A percentile compares a stretch with the other conserved stretches of the same genome.
Evolutionary conservation across 2,888 invertebrate genomes (phyloP).

Genomic region (Dicranocentrus wangi): DNA sequence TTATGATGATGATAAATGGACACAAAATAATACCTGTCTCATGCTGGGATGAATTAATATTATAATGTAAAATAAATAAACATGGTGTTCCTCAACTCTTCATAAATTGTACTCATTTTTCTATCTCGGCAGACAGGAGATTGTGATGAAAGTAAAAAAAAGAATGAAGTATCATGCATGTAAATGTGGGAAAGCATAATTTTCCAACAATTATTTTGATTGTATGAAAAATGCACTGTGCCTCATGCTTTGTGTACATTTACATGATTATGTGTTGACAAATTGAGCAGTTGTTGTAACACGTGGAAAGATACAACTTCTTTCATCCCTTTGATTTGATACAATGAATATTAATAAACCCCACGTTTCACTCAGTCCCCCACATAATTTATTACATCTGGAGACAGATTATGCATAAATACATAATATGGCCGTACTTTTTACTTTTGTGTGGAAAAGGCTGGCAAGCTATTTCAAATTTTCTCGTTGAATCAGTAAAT

Average conservation of each 20-base stretch:
- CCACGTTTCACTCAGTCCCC: too few species aligned
- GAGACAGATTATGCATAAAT: too few species aligned
- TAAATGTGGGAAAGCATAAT: background rate
- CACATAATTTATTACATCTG: too few species aligned
- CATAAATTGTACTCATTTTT: slow-evolving; percentile 41
- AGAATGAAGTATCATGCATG: background rate
- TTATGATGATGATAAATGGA: slow-evolving; percentile 59
- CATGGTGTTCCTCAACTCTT: slow-evolving; percentile 36
- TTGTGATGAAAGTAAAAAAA: background rate
- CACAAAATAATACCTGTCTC: slow-evolving; percentile 69
- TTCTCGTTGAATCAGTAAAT: too few species aligned
- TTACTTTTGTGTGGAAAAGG: too few species aligned
- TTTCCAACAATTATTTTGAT: background rate
- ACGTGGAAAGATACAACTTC: slow-evolving; percentile 10
- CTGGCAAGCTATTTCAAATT: too few species aligned
- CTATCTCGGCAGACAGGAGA: background rate
- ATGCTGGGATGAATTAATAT: slow-evolving; percentile 68
- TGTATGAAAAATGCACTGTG: background rate
- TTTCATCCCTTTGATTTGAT: too few species aligned
- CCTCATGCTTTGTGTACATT: too few species aligned
- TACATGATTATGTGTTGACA: slow-evolving; percentile 50
- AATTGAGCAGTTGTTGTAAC: slow-evolving; percentile 34
- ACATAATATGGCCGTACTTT: too few species aligned
- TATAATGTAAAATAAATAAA: slow-evolving; percentile 72
- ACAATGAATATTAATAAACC: too few species aligned